phyloP scores from a whole-genome alignment of 2,888 invertebrate species.

The Hyppa rectilinea region DNA sequence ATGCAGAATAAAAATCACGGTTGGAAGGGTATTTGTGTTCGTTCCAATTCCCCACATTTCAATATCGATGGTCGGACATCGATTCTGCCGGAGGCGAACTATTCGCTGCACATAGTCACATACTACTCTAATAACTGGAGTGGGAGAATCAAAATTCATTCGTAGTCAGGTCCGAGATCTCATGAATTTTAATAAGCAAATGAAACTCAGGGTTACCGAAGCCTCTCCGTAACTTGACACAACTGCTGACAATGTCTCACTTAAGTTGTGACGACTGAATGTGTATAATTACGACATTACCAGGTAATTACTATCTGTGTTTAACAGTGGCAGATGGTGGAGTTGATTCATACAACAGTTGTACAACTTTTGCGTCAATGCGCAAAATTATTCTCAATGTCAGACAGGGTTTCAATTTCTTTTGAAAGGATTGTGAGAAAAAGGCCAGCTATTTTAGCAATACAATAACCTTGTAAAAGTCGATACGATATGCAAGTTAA shows the following conservation, averaged over 20 bases:
- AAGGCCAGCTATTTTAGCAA: background rate
- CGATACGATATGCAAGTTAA: background rate
- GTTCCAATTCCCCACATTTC: conserved; percentile 21
- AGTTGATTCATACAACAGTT: conserved; percentile 69
- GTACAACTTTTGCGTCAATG: conserved; percentile 68
- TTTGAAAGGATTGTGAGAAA: conserved; percentile 13
- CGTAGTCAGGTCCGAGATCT: background rate
- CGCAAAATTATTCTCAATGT: conserved; percentile 55
- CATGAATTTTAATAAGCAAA: conserved; percentile 24
- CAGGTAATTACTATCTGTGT: conserved; percentile 64
- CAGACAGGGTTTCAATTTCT: conserved; percentile 20
- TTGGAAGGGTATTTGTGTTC: conserved; percentile 49
- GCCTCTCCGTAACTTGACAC: conserved; percentile 10
- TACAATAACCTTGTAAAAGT: background rate
- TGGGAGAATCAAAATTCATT: conserved; percentile 12
- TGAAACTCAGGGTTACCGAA: conserved; percentile 2
- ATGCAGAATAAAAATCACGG: conserved; percentile 44
- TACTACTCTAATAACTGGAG: conserved; percentile 22
- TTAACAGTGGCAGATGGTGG: conserved; percentile 72
- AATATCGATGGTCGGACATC: conserved; percentile 17
- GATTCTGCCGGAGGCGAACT: conserved; percentile 7
- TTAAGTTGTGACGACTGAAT: conserved; percentile 22
- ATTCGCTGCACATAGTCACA: background rate
- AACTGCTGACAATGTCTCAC: conserved; percentile 33
- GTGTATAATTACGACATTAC: conserved; percentile 51